Base-by-base conservation (phyloP, 2,113 vertebrate species). In the Platanista minor region DNA sequence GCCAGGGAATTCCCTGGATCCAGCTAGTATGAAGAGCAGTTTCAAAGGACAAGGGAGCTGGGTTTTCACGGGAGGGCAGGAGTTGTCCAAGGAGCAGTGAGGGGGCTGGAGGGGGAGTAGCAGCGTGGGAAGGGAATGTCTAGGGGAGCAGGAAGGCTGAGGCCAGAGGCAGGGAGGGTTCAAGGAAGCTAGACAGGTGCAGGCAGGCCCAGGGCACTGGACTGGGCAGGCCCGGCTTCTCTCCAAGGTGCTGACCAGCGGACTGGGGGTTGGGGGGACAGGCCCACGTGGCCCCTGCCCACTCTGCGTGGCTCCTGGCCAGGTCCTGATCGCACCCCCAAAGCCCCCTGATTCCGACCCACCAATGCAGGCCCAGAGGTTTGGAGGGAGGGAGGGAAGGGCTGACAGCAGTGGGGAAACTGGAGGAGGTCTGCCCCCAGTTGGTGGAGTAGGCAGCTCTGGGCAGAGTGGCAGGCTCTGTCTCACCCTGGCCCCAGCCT, bases 221-320 rank as follows among this genome's bases (percentile, higher is more conserved):
- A 43, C 41, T 49, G 1, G n/a, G 17, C n/a, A n/a, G 85, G 13
- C 36, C 61, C 31, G 0, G 84, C 78, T 94, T 96, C 95, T 98
- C 96, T 98, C 97, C 97, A 97, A 96, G 97, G 94, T 97, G 96
- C 97, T 98, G 97, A 97, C 61, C 59, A n/a, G 43, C 36, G 17
- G 46, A 64, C n/a, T 29, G n/a, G 4, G 21, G n/a, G 7, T 17
- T 39, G 52, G n/a, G 41, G 52, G 74, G 29, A 11, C 36, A 15
- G 31, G 18, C 13, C 59, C 10, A 0, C 0, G 61, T 3, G 49
- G 20, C 72, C 66, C 31, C 31, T 54, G 13, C 31, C 77, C 18
- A 25, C 43, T 15, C 80, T 43, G 43, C 33, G 5, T 27, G 75
- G 31, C 54, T 97, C 29, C 66, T 66, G 49, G 87, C 62, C n/a